Evolutionary conservation across 2,797 vertebrate species (phyloP).

Genomic region (Dendrocincla fuliginosa): DNA sequence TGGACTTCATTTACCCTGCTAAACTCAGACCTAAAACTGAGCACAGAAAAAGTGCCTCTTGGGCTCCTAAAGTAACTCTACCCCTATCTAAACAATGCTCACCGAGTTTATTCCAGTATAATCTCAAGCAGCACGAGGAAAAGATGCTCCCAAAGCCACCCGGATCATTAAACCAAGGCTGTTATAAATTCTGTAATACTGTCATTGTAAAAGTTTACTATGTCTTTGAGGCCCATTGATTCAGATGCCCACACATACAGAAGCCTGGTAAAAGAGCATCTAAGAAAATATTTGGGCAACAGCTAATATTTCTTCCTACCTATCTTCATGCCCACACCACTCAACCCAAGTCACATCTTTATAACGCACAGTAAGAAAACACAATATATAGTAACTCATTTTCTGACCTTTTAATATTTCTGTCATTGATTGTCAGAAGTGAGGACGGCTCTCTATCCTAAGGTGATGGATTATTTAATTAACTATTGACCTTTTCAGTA

Average conservation of each 20-base stretch:
- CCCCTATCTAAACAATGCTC: fast-evolving
- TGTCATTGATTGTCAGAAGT: constrained; percentile 91
- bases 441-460: constrained; percentile 89
- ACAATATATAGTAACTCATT: constrained; percentile 89
- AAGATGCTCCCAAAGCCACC: not conserved
- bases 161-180: not conserved
- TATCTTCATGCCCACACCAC: not conserved
- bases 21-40: not conserved
- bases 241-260: not conserved
- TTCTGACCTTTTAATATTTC: constrained; percentile 98
- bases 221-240: not conserved
- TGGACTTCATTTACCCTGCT: not conserved
- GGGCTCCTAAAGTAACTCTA: not conserved
- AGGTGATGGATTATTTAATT: constrained; percentile 99
- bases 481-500: constrained; percentile 99
- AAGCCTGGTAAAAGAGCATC: not conserved
- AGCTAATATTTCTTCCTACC: constrained; percentile 44
- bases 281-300: constrained; percentile 34
- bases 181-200: not conserved
- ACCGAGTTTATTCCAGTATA: not conserved
- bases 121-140: not conserved
- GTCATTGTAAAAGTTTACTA: not conserved
- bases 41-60: not conserved
- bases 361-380: constrained; percentile 76
- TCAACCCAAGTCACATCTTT: constrained; percentile 69